Evolutionary conservation across 2,797 vertebrate genomes (phyloP).

Genomic region (Mus spretus): DNA sequence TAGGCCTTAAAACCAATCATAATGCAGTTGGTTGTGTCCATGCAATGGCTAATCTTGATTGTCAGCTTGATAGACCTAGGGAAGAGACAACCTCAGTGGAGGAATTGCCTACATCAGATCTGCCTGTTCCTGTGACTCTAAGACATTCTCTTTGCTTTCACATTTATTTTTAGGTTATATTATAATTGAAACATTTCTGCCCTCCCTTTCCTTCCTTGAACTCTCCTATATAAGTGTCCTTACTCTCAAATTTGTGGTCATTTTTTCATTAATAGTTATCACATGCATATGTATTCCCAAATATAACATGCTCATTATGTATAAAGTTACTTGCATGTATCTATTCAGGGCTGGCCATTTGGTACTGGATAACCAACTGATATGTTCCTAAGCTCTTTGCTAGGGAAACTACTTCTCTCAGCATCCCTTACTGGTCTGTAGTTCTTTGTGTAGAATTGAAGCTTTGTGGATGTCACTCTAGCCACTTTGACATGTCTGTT

Average conservation of each 20-base stretch:
- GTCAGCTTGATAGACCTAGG: not conserved
- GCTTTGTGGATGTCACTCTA: not conserved
- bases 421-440: not conserved
- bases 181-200: too few species aligned
- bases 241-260: not conserved
- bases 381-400: not conserved
- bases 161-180: not conserved
- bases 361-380: not conserved
- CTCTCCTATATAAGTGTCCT: not conserved
- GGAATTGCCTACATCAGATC: not conserved
- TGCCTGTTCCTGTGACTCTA: not conserved
- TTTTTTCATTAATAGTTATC: not conserved
- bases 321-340: not conserved
- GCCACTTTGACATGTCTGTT: not conserved
- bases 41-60: not conserved
- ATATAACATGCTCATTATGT: not conserved
- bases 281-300: not conserved
- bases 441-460: not conserved
- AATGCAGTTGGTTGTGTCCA: not conserved
- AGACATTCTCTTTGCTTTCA: not conserved
- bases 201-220: not conserved
- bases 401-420: not conserved
- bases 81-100: not conserved
- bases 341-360: not conserved
- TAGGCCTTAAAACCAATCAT: not conserved